Evolutionary conservation across 2,888 invertebrate genomes (phyloP).

Genomic region (Napeogenes sylphis): DNA sequence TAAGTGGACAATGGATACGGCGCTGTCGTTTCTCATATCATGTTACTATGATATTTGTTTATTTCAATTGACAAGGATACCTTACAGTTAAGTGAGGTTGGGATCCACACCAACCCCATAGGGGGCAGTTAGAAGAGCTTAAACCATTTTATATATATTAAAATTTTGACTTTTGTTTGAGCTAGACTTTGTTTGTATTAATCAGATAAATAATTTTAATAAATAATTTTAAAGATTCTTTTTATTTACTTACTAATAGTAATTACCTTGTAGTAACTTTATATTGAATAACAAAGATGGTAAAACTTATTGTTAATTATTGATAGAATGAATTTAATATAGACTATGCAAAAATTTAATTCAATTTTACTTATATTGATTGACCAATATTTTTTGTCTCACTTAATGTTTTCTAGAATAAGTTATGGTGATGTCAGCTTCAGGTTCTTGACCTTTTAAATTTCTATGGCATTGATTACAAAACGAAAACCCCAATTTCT

Average conservation of each 20-base stretch:
- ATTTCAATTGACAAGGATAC: constrained; percentile 6
- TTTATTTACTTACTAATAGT: too few relatives aligned
- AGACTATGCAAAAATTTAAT: not conserved
- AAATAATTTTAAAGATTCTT: too few relatives aligned
- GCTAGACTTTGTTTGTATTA: too few relatives aligned
- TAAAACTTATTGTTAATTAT: too few relatives aligned
- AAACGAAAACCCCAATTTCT: not conserved
- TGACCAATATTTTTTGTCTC: not conserved
- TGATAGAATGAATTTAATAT: not conserved
- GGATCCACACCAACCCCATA: too few relatives aligned
- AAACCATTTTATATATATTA: too few relatives aligned
- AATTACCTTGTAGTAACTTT: too few relatives aligned
- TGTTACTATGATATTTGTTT: constrained; percentile 22
- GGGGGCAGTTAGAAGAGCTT: too few relatives aligned
- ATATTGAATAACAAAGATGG: too few relatives aligned
- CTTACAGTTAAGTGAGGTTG: not conserved
- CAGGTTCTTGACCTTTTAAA: constrained; percentile 1
- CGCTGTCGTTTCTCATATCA: constrained; percentile 19
- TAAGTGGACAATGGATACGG: constrained; percentile 18
- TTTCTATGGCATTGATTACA: constrained; percentile 1
- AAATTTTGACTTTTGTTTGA: too few relatives aligned
- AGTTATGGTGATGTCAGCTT: not conserved
- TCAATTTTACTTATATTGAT: not conserved
- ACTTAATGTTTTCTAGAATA: not conserved
- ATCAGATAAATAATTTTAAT: too few relatives aligned